A percentile compares a stretch with the other conserved stretches of the same genome.
phyloP scores from a whole-genome alignment of 2,113 vertebrate species.

The Gallinago media region DNA sequence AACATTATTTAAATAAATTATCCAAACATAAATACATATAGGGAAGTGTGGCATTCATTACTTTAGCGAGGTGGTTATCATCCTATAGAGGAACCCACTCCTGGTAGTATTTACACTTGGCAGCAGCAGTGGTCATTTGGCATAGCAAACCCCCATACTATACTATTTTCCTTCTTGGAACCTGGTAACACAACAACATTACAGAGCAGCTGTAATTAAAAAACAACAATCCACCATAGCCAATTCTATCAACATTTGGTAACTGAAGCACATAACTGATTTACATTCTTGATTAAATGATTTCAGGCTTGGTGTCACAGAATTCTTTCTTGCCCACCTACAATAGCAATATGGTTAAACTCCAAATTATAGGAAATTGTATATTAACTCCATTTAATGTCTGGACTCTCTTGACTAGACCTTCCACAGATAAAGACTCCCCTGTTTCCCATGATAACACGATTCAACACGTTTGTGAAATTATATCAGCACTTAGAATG shows the following conservation, averaged over 20 bases:
- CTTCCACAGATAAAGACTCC: not conserved
- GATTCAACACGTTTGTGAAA: not conserved
- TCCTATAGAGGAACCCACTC: not conserved
- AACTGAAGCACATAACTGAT: conserved; percentile 72
- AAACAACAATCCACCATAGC: conserved; percentile 49
- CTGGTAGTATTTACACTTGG: conserved; percentile 27
- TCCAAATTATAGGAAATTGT: conserved; percentile 52
- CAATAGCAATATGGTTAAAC: conserved; percentile 9
- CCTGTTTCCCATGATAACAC: not conserved
- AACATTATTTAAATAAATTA: conserved; percentile 80
- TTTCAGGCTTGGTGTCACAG: conserved; percentile 69
- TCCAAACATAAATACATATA: conserved; percentile 68
- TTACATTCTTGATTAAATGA: conserved; percentile 72
- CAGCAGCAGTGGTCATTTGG: conserved; percentile 33
- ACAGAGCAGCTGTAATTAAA: conserved; percentile 65
- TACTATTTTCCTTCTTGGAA: conserved; percentile 48
- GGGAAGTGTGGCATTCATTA: conserved; percentile 55
- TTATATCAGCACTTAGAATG: not conserved
- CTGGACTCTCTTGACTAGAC: conserved; percentile 25
- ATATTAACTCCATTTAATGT: conserved; percentile 46
- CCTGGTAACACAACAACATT: conserved; percentile 41
- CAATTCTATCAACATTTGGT: conserved; percentile 60
- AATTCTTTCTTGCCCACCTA: conserved; percentile 29
- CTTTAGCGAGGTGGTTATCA: conserved; percentile 13
- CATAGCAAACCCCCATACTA: conserved; percentile 18